Evolutionary conservation across 1,140 invertebrate genomes (phyloP).

Genomic region (Andricus grossulariae): DNA sequence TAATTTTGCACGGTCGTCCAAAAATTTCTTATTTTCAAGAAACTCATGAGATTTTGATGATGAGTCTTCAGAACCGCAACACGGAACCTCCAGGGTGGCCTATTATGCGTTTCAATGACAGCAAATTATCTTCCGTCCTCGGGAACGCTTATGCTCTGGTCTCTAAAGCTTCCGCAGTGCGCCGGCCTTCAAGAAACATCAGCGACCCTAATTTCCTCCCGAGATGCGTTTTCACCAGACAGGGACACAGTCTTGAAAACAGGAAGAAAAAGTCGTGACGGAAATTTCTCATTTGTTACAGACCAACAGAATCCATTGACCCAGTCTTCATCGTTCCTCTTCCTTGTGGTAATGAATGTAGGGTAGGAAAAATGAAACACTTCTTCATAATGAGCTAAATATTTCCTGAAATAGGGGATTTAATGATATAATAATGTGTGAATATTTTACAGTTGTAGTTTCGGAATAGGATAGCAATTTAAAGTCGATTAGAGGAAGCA

Average conservation of each 20-base stretch:
- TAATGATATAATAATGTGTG: too few species aligned
- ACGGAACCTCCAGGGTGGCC: constrained; percentile 20
- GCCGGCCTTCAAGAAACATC: constrained; percentile 26
- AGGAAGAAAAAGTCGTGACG: not conserved
- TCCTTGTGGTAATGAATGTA: too few species aligned
- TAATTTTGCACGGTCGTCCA: constrained; percentile 55
- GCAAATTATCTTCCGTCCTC: constrained; percentile 53
- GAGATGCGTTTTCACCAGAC: constrained; percentile 48
- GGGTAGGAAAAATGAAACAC: not conserved
- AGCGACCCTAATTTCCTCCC: constrained; percentile 58
- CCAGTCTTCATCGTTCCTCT: too few species aligned
- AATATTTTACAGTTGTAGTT: too few species aligned
- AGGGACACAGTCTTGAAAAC: not conserved
- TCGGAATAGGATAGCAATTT: too few species aligned
- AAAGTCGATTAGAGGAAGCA: too few species aligned
- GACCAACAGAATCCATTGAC: not conserved
- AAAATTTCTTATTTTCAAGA: constrained; percentile 65
- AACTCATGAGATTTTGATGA: constrained; percentile 34
- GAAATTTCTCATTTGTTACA: constrained; percentile 7
- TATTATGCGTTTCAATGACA: constrained; percentile 49
- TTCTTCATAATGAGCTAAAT: too few species aligned
- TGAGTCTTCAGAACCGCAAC: constrained; percentile 6
- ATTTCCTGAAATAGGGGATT: too few species aligned
- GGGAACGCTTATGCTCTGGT: constrained; percentile 23
- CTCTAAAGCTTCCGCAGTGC: constrained; percentile 17